Evolutionary conservation across 2,888 invertebrate genomes (phyloP), one percentile per base, ranked within the genome.

Genomic region (Protonemura montana): DNA sequence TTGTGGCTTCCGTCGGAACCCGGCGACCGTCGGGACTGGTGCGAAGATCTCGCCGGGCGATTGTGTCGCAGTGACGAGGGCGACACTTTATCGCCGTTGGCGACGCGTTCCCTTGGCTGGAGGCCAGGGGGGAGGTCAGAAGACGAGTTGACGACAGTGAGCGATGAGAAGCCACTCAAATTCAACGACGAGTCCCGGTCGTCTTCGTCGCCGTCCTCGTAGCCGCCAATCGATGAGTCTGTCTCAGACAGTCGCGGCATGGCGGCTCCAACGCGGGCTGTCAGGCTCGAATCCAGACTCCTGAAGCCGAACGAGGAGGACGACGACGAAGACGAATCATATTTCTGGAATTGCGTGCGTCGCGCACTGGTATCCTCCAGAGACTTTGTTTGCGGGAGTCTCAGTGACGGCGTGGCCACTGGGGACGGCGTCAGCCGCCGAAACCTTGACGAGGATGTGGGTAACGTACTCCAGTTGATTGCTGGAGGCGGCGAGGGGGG

Each of bases 221-320:
- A 91, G 83, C 93, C 93, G 86, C 93, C 93, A 28, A 93, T 91
- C 35, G 93, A 93, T 10, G 93, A 93, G 84, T 89, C 89, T 13
- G 89, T 89, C 87, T 89, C 89, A 0, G 88, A 88, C 76, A 89
- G 87, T n/a, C 89, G 77, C 88, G 93, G 91, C 93, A 93, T 89
- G 89, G 93, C 90, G 90, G 92, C 88, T 91, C 90, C 85, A 89
- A 92, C 88, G 91, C 90, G 84, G 90, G 92, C 89, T 90, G 92
- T 90, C 89, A 93, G 89, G 90, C 92, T 92, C 88, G 94, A 93
- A 88, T 95, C 94, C 87, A 94, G 92, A 89, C 94, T 94, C 82
- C 94, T 91, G 89, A 95, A 95, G 6, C 94, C 94, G 90, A 94
- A 93, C 42, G 93, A 93, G 10, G 93, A 93, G 0, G 93, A 93